Conservation (phyloP, 2,888 invertebrate genomes). For the Melanchra persicariae region DNA sequence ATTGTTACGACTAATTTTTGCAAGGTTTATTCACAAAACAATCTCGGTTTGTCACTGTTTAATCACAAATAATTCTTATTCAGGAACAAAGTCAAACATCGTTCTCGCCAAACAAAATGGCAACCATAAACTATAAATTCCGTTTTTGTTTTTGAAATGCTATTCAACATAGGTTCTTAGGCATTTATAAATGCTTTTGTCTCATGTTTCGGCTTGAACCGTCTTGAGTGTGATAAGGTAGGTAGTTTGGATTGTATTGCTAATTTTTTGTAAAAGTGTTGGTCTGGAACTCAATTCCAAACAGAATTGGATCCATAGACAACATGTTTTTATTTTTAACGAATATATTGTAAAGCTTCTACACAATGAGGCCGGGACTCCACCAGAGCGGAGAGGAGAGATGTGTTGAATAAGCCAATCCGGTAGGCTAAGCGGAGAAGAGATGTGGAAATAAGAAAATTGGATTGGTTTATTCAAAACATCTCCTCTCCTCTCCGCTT, state of each 20-base stretch:
- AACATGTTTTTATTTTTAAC: not conserved
- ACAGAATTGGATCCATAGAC: slow-evolving; percentile 29
- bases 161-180: not conserved
- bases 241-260: not conserved
- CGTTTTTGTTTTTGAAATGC: slow-evolving; percentile 1
- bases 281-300: slow-evolving; percentile 28
- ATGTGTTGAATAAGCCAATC: too few species aligned
- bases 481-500: too few species aligned
- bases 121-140: slow-evolving; percentile 67
- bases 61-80: slow-evolving; percentile 43
- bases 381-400: too few species aligned
- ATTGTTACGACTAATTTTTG: slow-evolving; percentile 70
- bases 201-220: not conserved
- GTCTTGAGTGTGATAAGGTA: not conserved
- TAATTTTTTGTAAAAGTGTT: not conserved
- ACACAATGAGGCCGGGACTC: too few species aligned
- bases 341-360: not conserved
- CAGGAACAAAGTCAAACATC: slow-evolving; percentile 47
- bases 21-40: slow-evolving; percentile 62
- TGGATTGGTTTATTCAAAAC: too few species aligned
- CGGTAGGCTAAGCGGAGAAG: too few species aligned
- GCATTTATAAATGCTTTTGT: not conserved
- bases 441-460: too few species aligned
- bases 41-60: slow-evolving; percentile 3
- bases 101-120: slow-evolving; percentile 70